phyloP scores from a whole-genome alignment of 2,888 invertebrate genomes.

The Tenthredo distinguenda region DNA sequence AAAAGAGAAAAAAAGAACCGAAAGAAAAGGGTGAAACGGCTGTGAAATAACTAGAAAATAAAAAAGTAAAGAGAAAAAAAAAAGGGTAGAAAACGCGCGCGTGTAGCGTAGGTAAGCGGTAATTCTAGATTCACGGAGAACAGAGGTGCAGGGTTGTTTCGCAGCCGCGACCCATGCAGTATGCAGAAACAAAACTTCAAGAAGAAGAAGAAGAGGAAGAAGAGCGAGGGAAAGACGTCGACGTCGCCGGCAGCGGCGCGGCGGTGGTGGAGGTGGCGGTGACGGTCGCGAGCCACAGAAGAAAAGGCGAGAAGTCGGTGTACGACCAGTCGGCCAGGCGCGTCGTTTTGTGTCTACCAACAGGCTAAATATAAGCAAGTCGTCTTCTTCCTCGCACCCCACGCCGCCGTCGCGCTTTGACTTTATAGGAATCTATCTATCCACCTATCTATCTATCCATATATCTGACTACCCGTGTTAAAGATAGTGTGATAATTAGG shows the following conservation, averaged over 20 bases:
- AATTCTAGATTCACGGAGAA: slow-evolving; percentile 13
- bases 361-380: slow-evolving; percentile 69
- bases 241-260: slow-evolving; percentile 18
- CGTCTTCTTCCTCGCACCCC: slow-evolving; percentile 49
- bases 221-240: slow-evolving; percentile 28
- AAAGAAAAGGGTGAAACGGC: not conserved
- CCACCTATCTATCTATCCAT: not conserved
- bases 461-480: not conserved
- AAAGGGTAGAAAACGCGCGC: not conserved
- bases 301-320: slow-evolving; percentile 53
- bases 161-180: not conserved
- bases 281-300: slow-evolving; percentile 27
- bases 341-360: slow-evolving; percentile 75
- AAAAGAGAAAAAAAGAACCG: not conserved
- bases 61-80: not conserved
- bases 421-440: slow-evolving; percentile 53
- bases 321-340: slow-evolving; percentile 59
- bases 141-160: not conserved
- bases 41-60: not conserved
- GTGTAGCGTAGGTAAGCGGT: not conserved
- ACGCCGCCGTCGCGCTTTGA: slow-evolving; percentile 42
- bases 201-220: slow-evolving; percentile 48
- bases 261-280: slow-evolving; percentile 22
- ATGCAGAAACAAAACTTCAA: slow-evolving; percentile 24
- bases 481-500: not conserved